Conservation (phyloP, 2,888 invertebrate genomes). For the Elegia similella region DNA sequence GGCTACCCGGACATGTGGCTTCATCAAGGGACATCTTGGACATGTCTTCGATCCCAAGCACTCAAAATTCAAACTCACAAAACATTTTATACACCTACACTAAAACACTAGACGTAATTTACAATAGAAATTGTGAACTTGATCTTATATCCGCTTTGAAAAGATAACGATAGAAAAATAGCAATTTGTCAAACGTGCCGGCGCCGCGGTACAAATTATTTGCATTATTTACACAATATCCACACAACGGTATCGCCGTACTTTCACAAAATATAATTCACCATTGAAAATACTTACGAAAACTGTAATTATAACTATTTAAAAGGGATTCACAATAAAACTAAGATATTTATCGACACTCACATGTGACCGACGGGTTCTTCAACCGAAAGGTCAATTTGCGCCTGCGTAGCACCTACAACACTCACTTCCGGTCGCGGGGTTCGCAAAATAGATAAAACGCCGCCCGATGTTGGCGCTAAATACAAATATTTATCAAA, state of each 20-base stretch:
- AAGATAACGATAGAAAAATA: conserved; percentile 60
- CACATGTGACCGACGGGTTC: conserved; percentile 96
- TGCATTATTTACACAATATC: conserved; percentile 67
- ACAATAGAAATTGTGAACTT: conserved; percentile 43
- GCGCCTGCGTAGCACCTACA: conserved; percentile 86
- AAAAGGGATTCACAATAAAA: conserved; percentile 74
- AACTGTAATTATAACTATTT: conserved; percentile 66
- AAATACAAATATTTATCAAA: conserved; percentile 37
- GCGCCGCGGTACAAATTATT: conserved; percentile 64
- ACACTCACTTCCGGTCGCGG: conserved; percentile 80
- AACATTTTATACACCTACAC: conserved; percentile 42
- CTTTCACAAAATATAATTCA: conserved; percentile 69
- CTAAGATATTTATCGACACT: conserved; percentile 85
- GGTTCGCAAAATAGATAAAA: conserved; percentile 74
- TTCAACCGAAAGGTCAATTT: conserved; percentile 90
- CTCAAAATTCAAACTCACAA: conserved; percentile 49
- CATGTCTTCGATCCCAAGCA: conserved; percentile 51
- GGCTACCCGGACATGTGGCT: conserved; percentile 73
- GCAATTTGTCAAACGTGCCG: conserved; percentile 77
- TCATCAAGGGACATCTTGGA: conserved; percentile 64
- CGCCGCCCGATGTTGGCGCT: conserved; percentile 58
- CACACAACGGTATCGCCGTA: conserved; percentile 56
- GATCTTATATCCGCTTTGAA: conserved; percentile 46
- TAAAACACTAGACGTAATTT: conserved; percentile 38
- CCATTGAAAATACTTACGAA: conserved; percentile 77